A percentile compares a stretch with the other conserved stretches of the same genome.
These are phyloP conservation scores for Drosophila paulistorum DNA, from an alignment of 1,140 invertebrate genomes.

Conservation along the genomic window DNA sequence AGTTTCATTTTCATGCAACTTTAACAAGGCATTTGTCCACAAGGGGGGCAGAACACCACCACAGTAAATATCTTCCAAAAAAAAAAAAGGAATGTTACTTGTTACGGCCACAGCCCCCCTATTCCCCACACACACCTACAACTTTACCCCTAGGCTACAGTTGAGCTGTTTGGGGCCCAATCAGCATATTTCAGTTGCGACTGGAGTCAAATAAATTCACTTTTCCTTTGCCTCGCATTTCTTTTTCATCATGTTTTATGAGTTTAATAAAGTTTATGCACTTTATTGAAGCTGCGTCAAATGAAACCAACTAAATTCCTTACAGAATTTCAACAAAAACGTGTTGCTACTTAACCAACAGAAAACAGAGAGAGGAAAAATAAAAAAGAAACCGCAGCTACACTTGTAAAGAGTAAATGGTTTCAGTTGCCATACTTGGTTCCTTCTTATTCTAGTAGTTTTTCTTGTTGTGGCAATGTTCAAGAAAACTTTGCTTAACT, in stretches of 20 bases:
- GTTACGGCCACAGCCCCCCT: neutral
- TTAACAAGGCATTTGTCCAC: constrained; percentile 13
- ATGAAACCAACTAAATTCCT: neutral
- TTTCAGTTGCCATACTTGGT: neutral
- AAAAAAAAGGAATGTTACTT: neutral
- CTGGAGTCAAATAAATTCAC: constrained; percentile 11
- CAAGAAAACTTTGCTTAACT: constrained; percentile 68
- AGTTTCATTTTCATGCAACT: constrained; percentile 20
- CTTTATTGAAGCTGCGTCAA: neutral
- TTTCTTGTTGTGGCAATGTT: constrained; percentile 63
- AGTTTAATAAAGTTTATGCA: constrained; percentile 13
- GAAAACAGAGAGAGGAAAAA: neutral
- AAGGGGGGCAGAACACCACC: neutral
- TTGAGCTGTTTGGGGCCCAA: constrained; percentile 7
- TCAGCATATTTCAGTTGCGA: constrained; percentile 11
- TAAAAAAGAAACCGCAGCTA: constrained; percentile 16
- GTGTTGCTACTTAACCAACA: neutral
- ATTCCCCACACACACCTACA: neutral
- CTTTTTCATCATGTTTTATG: constrained; percentile 1
- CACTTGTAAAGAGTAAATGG: constrained; percentile 42
- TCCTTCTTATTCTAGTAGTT: constrained; percentile 10
- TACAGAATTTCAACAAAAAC: neutral
- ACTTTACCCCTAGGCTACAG: constrained; percentile 3
- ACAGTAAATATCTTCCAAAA: too few relatives aligned
- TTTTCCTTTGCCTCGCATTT: neutral